Evolutionary conservation across 2,113 vertebrate species (phyloP).

Genomic region (Leptosomus discolor): DNA sequence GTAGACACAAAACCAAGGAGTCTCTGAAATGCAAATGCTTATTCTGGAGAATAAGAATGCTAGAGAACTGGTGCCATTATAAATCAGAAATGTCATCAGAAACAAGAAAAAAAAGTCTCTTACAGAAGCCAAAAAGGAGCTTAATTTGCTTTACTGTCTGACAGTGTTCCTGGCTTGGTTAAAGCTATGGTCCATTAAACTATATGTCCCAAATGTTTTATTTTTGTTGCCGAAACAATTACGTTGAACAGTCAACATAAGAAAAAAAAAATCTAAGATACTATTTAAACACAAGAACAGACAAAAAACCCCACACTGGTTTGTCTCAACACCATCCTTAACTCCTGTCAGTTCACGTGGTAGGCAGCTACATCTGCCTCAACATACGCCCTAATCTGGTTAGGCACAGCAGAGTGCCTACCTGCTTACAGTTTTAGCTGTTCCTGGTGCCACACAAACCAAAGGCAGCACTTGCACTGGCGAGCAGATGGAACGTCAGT

Average conservation of each 20-base stretch:
- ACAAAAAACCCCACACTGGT: accelerated
- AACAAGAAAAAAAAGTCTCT: neutral
- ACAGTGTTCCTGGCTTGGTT: neutral
- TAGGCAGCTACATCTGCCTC: neutral
- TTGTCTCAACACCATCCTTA: neutral
- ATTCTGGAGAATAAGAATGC: no score
- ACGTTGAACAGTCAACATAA: neutral
- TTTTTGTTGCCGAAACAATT: neutral
- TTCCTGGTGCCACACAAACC: neutral
- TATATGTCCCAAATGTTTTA: neutral
- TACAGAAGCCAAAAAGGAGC: neutral
- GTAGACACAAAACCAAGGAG: neutral
- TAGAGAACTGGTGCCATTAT: neutral
- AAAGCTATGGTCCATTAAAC: neutral
- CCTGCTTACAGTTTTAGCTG: accelerated
- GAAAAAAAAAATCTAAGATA: neutral
- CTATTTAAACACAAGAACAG: neutral
- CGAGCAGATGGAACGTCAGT: neutral
- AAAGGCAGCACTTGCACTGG: accelerated
- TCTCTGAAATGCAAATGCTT: neutral
- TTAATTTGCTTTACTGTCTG: neutral
- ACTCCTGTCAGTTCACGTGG: neutral
- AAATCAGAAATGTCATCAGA: neutral
- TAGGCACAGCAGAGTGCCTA: neutral
- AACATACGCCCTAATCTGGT: neutral